These are phyloP conservation scores for Temnothorax unifasciatus DNA, from an alignment of 2,888 invertebrate species.

Conservation along the genomic window DNA sequence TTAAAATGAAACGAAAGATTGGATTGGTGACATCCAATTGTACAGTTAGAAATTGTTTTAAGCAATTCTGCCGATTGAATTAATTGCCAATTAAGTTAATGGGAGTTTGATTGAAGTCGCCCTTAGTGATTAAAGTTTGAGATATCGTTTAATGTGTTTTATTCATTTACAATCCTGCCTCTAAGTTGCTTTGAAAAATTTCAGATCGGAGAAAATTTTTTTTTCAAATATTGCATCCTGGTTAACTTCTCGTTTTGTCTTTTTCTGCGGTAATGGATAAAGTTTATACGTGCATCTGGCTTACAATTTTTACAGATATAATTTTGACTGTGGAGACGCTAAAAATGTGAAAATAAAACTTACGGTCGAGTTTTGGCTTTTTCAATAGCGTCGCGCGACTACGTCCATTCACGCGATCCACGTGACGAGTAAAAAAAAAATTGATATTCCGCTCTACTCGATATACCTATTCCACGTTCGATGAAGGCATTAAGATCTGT, in stretches of 20 bases:
- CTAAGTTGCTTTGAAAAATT: background rate
- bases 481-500: background rate
- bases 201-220: background rate
- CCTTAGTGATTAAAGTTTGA: conserved; percentile 42
- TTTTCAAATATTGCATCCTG: background rate
- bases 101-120: background rate
- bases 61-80: background rate
- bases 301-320: background rate
- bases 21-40: background rate
- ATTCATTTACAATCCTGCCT: background rate
- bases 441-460: background rate
- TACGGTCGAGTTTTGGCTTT: no score
- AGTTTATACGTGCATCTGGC: background rate
- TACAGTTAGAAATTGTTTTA: background rate
- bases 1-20: background rate
- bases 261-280: background rate
- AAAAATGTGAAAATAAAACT: background rate
- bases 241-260: background rate
- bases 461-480: background rate
- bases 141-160: conserved; percentile 19
- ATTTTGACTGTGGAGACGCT: no score
- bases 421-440: background rate
- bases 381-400: no score
- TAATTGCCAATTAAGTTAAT: background rate
- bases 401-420: no score